Evolutionary conservation across 2,888 invertebrate genomes (phyloP).

Genomic region (Bellardia bayeri): DNA sequence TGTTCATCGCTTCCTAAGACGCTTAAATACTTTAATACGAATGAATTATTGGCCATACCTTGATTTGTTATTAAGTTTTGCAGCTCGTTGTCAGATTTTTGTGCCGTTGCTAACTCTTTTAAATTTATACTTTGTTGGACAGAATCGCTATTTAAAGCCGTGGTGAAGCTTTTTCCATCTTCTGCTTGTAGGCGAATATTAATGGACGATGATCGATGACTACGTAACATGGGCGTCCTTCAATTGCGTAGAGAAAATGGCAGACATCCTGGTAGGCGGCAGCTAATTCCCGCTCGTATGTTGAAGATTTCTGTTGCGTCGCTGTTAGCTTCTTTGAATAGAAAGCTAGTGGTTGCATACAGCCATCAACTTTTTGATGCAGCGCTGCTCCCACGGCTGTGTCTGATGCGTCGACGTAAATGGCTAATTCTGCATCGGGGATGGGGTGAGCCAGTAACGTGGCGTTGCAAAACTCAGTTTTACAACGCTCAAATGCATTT

Average conservation of each 20-base stretch:
- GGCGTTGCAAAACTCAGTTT: constrained; percentile 54
- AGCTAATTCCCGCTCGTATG: constrained; percentile 71
- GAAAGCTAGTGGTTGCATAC: constrained; percentile 12
- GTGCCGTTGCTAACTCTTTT: constrained; percentile 72
- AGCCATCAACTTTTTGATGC: constrained; percentile 60
- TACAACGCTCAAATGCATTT: constrained; percentile 58
- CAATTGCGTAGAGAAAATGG: constrained; percentile 26
- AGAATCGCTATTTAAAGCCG: not conserved
- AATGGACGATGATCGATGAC: constrained; percentile 14
- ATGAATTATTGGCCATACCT: constrained; percentile 4
- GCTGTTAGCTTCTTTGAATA: constrained; percentile 18
- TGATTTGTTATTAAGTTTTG: not conserved
- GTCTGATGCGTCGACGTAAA: constrained; percentile 68
- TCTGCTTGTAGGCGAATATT: constrained; percentile 16
- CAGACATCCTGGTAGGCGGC: constrained; percentile 5
- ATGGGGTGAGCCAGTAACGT: constrained; percentile 54
- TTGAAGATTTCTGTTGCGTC: constrained; percentile 33
- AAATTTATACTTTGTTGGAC: not conserved
- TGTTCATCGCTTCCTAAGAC: constrained; percentile 31
- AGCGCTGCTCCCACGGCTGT: constrained; percentile 17
- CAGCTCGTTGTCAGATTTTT: not conserved
- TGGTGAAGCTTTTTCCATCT: not conserved
- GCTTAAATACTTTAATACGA: not conserved
- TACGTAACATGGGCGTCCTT: not conserved
- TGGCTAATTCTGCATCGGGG: constrained; percentile 25